Conservation (phyloP, 2,797 vertebrate species). For the Benthosema pterotum region DNA sequence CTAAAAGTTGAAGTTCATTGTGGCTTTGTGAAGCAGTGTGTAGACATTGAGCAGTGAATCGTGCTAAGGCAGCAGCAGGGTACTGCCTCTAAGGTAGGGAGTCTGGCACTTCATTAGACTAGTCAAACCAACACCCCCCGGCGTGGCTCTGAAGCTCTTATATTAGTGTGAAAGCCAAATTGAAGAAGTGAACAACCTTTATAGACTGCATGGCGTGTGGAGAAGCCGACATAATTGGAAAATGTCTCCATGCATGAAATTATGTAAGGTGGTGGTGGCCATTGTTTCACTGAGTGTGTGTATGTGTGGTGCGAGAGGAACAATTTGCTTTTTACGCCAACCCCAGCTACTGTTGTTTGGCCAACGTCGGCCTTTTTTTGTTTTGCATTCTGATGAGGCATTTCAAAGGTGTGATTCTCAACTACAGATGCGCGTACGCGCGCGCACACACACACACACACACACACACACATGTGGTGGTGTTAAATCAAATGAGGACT, state of each 20-base stretch:
- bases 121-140: background rate
- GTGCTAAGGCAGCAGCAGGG: background rate
- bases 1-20: too few relatives aligned
- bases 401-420: conserved; percentile 26
- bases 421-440: conserved; percentile 2
- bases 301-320: background rate
- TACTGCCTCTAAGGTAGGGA: too few relatives aligned
- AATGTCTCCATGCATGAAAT: conserved; percentile 41
- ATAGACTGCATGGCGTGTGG: conserved; percentile 1
- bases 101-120: too few relatives aligned
- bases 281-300: conserved; percentile 30
- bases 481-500: conserved; percentile 19
- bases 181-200: conserved; percentile 7
- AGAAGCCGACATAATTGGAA: conserved; percentile 31
- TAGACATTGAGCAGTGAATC: too few relatives aligned
- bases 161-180: conserved; percentile 1
- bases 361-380: background rate
- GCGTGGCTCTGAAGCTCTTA: background rate
- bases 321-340: background rate
- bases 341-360: conserved; percentile 7
- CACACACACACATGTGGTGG: conserved; percentile 13
- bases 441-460: conserved; percentile 17
- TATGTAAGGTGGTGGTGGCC: conserved; percentile 5
- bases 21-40: too few relatives aligned
- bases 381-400: conserved; percentile 22